Percentiles rank a stretch among this genome's conserved stretches.
Evolutionary conservation across 2,888 invertebrate species (phyloP).

Genomic region (Kryphioiulus occultus): DNA sequence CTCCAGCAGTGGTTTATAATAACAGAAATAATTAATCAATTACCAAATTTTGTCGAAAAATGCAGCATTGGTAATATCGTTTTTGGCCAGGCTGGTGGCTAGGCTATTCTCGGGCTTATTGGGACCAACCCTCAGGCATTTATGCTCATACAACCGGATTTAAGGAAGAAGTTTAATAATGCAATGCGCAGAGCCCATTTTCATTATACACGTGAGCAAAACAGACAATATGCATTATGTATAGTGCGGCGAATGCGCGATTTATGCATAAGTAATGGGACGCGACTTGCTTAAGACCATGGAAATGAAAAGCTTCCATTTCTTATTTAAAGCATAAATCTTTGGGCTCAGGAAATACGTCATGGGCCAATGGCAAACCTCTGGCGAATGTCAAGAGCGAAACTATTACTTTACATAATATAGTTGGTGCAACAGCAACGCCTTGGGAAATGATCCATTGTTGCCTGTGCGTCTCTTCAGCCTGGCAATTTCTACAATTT

Average conservation of each 20-base stretch:
- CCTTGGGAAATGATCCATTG: not conserved
- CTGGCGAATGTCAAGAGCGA: not conserved
- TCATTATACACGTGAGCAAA: not conserved
- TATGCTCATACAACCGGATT: not conserved
- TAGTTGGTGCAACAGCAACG: not conserved
- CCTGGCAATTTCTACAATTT: too few relatives aligned
- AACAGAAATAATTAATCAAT: not conserved
- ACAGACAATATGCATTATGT: slow-evolving; percentile 30
- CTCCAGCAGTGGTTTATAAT: not conserved
- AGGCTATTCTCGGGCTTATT: not conserved
- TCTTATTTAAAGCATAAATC: not conserved
- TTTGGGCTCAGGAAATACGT: not conserved
- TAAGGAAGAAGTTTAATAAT: not conserved
- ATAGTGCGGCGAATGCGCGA: not conserved
- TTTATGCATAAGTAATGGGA: not conserved
- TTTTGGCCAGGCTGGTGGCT: not conserved
- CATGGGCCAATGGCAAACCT: not conserved
- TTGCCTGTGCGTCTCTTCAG: not conserved
- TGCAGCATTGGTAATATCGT: not conserved
- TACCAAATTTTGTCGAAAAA: not conserved
- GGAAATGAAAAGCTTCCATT: not conserved
- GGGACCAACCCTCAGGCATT: not conserved
- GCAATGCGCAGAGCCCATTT: not conserved
- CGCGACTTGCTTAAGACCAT: not conserved
- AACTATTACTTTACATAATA: not conserved